Percentiles rank a stretch among this genome's conserved stretches.
Conservation (phyloP, 2,888 invertebrate species). For the Hesperia comma region DNA sequence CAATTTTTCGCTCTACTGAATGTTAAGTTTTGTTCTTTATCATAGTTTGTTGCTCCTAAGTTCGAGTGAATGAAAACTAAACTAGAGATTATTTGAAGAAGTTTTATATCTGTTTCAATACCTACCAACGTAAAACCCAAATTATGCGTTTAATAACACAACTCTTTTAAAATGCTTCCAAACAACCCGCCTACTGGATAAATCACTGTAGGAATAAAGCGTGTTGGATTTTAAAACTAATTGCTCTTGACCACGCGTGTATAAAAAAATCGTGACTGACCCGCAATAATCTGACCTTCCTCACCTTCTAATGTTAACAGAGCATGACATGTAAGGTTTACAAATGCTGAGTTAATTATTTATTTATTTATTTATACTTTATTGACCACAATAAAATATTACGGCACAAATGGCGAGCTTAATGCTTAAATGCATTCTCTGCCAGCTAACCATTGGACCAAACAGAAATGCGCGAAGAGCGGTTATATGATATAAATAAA, state of each 20-base stretch:
- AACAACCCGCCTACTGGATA: not conserved
- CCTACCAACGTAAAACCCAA: not conserved
- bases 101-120: not conserved
- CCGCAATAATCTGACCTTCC: slow-evolving; percentile 42
- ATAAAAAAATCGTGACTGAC: slow-evolving; percentile 40
- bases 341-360: slow-evolving; percentile 31
- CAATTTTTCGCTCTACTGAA: slow-evolving; percentile 50
- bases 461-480: too few species aligned
- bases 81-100: not conserved
- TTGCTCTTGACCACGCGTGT: slow-evolving; percentile 15
- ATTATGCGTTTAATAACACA: not conserved
- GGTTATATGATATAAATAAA: too few species aligned
- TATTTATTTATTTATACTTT: too few species aligned
- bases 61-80: not conserved
- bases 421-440: too few species aligned
- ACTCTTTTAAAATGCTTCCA: not conserved
- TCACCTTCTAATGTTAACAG: slow-evolving; percentile 33
- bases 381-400: too few species aligned
- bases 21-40: slow-evolving; percentile 17
- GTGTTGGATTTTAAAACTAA: not conserved
- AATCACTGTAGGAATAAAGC: not conserved
- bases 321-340: slow-evolving; percentile 24
- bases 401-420: too few species aligned
- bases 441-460: too few species aligned
- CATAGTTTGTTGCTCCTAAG: not conserved